Evolutionary conservation across 2,888 invertebrate species (phyloP), one percentile per base, ranked within the genome.

Genomic region (Gymnocheta viridis): DNA sequence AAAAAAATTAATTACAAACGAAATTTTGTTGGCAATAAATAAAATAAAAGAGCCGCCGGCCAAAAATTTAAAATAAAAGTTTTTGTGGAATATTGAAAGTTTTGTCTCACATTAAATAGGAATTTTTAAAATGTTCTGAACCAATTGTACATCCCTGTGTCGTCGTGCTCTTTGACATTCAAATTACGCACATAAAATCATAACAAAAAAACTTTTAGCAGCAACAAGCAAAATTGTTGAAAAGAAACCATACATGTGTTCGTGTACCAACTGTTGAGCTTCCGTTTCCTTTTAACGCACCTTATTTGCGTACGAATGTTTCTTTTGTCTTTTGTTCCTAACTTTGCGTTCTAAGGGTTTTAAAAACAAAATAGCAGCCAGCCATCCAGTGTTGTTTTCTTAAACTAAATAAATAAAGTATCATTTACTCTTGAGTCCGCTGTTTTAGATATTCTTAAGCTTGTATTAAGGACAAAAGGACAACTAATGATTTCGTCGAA

Each of bases 241-340:
- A 5, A 47, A 17, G 17, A 19, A 58, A n/a, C n/a, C n/a, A n/a
- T n/a, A n/a, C 35, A 60, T n/a, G 22, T 17, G 17, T 2, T 38
- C 35, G 3, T 88, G 85, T 88, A 86, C 89, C 90, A 90, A 89
- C 90, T 90, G 90, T 89, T 90, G 90, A 90, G 88, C 89, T 90
- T 88, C 87, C 88, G 87, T 4, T 62, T 70, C 17, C 51, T 41
- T 12, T 60, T 3, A 27, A 10, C 14, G 10, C 10, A 41, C 0
- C 2, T 9, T 51, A 19, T 41, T 69, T 17, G 14, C 70, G 12
- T 17, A 29, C 14, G 6, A 22, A 1, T 44, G 14, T 79, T 38
- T 27, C 29, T 64, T 54, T 29, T 17, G 19, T 32, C 4, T 51
- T 17, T 22, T 17, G 2, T 4, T 27, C 29, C 4, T 17, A 14